Conservation (phyloP, 2,888 invertebrate species). For the Caenorhabditis afra region DNA sequence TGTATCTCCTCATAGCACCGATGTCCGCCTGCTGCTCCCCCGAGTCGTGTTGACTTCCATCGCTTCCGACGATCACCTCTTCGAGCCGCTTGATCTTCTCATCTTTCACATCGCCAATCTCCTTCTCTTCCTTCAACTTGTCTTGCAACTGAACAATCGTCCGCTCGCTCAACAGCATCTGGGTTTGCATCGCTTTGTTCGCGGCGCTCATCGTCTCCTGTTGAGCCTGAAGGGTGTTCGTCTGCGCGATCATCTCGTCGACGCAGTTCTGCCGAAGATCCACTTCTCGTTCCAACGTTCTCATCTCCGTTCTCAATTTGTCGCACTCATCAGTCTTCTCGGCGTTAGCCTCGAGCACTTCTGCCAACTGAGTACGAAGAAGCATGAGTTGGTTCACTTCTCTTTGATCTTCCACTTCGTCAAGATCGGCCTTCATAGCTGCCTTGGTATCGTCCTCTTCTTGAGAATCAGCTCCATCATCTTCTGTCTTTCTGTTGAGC, state of each 20-base stretch:
- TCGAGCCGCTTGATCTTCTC: slow-evolving; percentile 28
- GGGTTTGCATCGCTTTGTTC: slow-evolving; percentile 16
- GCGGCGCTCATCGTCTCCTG: slow-evolving; percentile 47
- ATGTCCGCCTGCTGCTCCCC: slow-evolving; percentile 1
- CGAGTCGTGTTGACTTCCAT: background rate
- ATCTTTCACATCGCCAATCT: slow-evolving; percentile 4
- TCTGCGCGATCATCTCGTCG: slow-evolving; percentile 69
- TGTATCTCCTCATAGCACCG: slow-evolving; percentile 5
- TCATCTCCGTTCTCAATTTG: slow-evolving; percentile 45
- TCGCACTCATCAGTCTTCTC: slow-evolving; percentile 72
- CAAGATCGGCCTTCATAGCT: background rate
- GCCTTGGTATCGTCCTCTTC: background rate
- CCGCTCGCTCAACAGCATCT: slow-evolving; percentile 26
- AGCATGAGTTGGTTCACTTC: background rate
- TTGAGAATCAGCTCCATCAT: background rate
- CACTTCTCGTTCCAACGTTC: slow-evolving; percentile 61
- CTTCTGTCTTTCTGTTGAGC: slow-evolving; percentile 9
- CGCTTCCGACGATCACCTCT: slow-evolving; percentile 27
- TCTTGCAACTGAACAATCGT: slow-evolving; percentile 48
- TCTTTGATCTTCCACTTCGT: background rate
- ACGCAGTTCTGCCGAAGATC: slow-evolving; percentile 64
- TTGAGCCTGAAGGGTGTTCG: slow-evolving; percentile 65
- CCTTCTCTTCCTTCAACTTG: slow-evolving; percentile 27
- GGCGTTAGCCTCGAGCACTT: slow-evolving; percentile 63
- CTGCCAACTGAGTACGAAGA: slow-evolving; percentile 51